Evolutionary conservation across 2,888 invertebrate species (phyloP).

Genomic region (Hirtodrosophila confusa): DNA sequence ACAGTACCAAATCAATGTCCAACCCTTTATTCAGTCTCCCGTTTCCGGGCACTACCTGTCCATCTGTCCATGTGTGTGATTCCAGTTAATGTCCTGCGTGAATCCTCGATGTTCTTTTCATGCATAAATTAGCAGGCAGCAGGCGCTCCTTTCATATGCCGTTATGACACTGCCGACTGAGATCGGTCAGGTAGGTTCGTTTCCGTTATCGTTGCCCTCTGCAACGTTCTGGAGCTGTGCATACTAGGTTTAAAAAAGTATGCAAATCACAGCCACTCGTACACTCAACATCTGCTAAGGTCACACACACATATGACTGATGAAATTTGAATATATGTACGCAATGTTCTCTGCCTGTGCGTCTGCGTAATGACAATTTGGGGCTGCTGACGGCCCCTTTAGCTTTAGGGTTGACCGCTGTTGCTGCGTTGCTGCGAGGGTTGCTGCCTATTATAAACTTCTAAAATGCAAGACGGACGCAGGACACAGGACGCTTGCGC

Average conservation of each 20-base stretch:
- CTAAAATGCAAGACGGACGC: not conserved
- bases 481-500: constrained; percentile 9
- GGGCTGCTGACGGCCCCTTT: constrained; percentile 43
- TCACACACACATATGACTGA: constrained; percentile 5
- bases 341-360: constrained; percentile 7
- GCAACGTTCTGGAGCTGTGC: not conserved
- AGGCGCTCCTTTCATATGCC: constrained; percentile 17
- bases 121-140: constrained; percentile 38
- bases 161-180: constrained; percentile 6
- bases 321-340: constrained; percentile 16
- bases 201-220: constrained; percentile 39
- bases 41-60: constrained; percentile 32
- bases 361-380: constrained; percentile 36
- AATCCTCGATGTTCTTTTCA: constrained; percentile 14
- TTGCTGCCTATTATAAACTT: constrained; percentile 24
- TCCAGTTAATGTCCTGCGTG: constrained; percentile 19
- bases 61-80: constrained; percentile 18
- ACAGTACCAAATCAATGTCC: constrained; percentile 51
- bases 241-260: constrained; percentile 4
- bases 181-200: constrained; percentile 48
- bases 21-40: constrained; percentile 38
- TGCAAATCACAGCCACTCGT: constrained; percentile 35
- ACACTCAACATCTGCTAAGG: constrained; percentile 37
- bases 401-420: constrained; percentile 53
- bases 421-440: constrained; percentile 34